Percentiles rank a stretch among this genome's conserved stretches.
Conservation (phyloP, 2,113 vertebrate species). For the Hystrix brachyura region DNA sequence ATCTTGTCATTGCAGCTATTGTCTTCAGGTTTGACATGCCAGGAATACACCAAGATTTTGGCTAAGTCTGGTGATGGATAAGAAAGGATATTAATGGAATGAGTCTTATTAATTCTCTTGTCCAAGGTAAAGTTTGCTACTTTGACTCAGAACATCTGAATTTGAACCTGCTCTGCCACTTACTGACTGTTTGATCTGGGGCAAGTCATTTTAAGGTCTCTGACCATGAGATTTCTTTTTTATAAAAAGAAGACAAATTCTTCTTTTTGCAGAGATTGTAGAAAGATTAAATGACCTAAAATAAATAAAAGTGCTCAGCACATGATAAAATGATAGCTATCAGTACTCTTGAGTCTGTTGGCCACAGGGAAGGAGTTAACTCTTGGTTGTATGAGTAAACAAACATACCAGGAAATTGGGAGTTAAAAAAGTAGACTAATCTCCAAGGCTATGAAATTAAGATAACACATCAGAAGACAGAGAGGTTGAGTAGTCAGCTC, state of each 20-base stretch:
- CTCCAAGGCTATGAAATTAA: neutral
- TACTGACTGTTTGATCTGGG: conserved; percentile 14
- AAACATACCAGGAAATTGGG: neutral
- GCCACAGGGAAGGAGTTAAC: neutral
- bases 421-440: neutral
- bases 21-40: neutral
- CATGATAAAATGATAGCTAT: neutral
- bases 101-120: neutral
- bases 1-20: neutral
- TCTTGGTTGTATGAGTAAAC: neutral
- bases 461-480: neutral
- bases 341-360: neutral
- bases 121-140: neutral
- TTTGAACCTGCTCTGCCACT: neutral
- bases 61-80: neutral
- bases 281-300: conserved; percentile 45
- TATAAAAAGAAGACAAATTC: neutral
- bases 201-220: conserved; percentile 25
- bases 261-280: neutral
- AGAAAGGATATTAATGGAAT: conserved; percentile 5
- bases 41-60: neutral
- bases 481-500: neutral
- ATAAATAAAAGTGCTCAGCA: neutral
- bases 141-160: conserved; percentile 53
- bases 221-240: conserved; percentile 11